Conservation (phyloP, 2,113 vertebrate genomes). For the Thinocorus orbignyianus region DNA sequence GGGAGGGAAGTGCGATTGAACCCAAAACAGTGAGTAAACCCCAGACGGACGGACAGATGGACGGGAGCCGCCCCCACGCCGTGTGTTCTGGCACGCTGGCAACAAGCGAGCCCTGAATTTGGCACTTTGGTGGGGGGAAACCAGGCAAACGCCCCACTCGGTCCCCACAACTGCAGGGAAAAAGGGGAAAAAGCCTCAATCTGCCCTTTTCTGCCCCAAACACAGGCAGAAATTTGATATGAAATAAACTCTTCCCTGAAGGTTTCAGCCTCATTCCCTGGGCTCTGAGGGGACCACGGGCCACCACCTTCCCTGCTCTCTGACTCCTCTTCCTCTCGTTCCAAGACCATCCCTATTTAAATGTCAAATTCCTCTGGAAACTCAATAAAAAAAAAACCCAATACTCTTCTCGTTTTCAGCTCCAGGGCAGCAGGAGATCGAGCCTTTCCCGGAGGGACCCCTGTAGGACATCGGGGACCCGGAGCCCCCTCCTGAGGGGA, state of each 20-base stretch:
- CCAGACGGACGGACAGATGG: neutral
- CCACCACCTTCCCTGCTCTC: neutral
- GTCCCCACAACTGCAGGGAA: neutral
- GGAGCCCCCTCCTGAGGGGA: neutral
- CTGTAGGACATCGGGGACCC: neutral
- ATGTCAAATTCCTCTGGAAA: neutral
- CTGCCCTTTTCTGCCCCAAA: neutral
- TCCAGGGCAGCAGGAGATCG: neutral
- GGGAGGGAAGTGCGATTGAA: neutral
- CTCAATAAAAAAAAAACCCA: neutral
- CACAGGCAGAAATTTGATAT: rapidly evolving
- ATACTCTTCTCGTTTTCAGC: neutral
- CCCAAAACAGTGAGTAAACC: neutral
- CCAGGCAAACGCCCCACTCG: rapidly evolving
- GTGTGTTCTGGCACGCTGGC: neutral
- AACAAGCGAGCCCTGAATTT: rapidly evolving
- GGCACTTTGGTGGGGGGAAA: neutral
- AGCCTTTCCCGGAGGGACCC: neutral
- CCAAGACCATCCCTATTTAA: neutral
- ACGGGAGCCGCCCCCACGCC: neutral
- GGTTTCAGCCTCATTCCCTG: neutral
- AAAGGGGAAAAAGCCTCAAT: neutral
- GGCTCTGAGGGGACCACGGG: neutral
- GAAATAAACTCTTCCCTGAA: neutral
- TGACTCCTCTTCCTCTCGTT: rapidly evolving